Percentiles rank a stretch among this genome's conserved stretches.
Conservation (phyloP, 2,797 vertebrate species). For the Microctenopoma stevenorrisi region DNA sequence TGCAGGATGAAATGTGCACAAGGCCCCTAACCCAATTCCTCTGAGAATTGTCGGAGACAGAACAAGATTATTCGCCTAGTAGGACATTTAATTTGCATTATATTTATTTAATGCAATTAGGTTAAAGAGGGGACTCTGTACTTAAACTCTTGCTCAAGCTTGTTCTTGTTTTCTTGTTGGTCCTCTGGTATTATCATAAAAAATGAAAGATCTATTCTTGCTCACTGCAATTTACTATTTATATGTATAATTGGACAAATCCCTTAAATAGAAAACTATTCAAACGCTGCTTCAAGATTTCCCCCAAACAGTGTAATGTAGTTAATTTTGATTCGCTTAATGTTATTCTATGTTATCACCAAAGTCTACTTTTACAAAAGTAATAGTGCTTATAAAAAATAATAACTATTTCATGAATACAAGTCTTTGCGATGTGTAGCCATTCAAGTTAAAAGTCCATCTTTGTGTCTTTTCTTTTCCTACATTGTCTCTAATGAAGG, state of each 20-base stretch:
- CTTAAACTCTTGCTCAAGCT: background rate
- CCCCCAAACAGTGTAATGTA: background rate
- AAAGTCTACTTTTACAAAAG: constrained; percentile 11
- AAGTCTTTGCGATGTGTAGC: constrained; percentile 56
- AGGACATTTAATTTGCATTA: background rate
- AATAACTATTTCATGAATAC: constrained; percentile 34
- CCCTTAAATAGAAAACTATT: background rate
- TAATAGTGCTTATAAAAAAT: constrained; percentile 19
- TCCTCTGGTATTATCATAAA: background rate
- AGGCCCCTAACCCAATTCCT: constrained; percentile 17
- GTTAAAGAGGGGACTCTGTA: background rate
- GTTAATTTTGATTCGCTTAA: constrained; percentile 6
- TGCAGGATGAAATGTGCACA: constrained; percentile 9
- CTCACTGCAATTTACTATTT: background rate
- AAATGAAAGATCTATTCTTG: constrained; percentile 1
- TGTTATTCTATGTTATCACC: constrained; percentile 7
- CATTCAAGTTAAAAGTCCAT: constrained; percentile 73
- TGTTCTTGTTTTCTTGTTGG: constrained; percentile 2
- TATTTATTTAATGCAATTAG: constrained; percentile 16
- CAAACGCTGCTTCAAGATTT: background rate
- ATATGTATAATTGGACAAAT: background rate
- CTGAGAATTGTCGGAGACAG: constrained; percentile 3
- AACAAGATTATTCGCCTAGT: constrained; percentile 2
- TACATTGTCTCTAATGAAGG: constrained; percentile 82
- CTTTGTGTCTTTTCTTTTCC: constrained; percentile 71